A percentile compares a stretch with the other conserved stretches of the same genome.
Evolutionary conservation across 2,888 invertebrate species (phyloP).

Genomic region (Theretra japonica): DNA sequence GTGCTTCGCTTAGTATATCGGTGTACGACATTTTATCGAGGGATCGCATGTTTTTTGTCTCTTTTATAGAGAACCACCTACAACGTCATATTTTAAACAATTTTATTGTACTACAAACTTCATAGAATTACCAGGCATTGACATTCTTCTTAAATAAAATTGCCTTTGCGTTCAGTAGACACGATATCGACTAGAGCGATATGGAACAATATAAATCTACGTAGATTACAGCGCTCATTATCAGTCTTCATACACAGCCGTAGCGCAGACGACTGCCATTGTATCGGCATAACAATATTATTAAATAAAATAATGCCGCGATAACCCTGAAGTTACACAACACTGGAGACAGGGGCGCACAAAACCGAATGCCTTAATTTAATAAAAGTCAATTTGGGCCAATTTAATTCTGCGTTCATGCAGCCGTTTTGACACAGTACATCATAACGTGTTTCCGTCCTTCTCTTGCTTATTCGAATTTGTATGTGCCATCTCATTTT

Average conservation of each 20-base stretch:
- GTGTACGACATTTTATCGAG: neutral
- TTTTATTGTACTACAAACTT: no score
- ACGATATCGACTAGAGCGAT: neutral
- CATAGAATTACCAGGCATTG: no score
- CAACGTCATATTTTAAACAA: no score
- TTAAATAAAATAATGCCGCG: conserved; percentile 18
- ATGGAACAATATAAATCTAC: neutral
- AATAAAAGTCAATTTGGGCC: conserved; percentile 81
- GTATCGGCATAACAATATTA: conserved; percentile 5
- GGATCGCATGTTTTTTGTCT: neutral
- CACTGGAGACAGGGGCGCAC: conserved; percentile 68
- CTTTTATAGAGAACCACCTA: neutral
- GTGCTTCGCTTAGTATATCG: neutral
- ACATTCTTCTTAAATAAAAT: neutral
- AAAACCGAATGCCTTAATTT: conserved; percentile 81
- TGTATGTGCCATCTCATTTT: conserved; percentile 43
- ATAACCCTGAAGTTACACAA: conserved; percentile 57
- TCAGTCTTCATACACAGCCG: neutral
- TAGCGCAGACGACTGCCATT: neutral
- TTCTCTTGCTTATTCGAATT: conserved; percentile 48
- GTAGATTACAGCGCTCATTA: neutral
- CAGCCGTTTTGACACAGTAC: conserved; percentile 61
- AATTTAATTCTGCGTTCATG: conserved; percentile 79
- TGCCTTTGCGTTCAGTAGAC: neutral
- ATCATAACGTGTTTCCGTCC: conserved; percentile 53